These are phyloP conservation scores for Dolichopus griseipennis DNA, from an alignment of 2,888 invertebrate species.

Conservation along the genomic window DNA sequence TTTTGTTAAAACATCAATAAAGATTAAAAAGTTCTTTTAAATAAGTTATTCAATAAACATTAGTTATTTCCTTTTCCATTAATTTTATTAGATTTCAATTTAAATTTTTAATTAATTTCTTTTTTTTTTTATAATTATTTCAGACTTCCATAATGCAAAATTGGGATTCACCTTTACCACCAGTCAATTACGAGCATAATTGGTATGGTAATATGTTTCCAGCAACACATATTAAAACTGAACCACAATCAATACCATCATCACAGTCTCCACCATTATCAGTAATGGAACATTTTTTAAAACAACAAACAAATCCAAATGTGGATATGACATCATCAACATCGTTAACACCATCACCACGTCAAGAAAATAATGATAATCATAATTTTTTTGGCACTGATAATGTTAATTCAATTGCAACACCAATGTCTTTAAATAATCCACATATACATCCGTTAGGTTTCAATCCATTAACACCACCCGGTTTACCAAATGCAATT, in stretches of 20 bases:
- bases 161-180: conserved; percentile 37
- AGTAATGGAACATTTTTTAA: conserved; percentile 36
- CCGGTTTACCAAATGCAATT: conserved; percentile 45
- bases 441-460: conserved; percentile 44
- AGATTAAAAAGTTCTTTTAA: too few species aligned
- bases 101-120: too few species aligned
- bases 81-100: too few species aligned
- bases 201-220: conserved; percentile 41
- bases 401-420: neutral
- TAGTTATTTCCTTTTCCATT: too few species aligned
- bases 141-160: conserved; percentile 35
- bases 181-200: conserved; percentile 37
- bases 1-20: too few species aligned
- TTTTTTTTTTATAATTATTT: neutral
- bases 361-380: conserved; percentile 41
- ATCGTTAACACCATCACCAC: conserved; percentile 45
- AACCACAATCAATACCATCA: conserved; percentile 25
- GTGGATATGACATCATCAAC: conserved; percentile 26
- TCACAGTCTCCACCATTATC: conserved; percentile 24
- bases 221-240: conserved; percentile 35
- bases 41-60: too few species aligned
- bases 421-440: neutral
- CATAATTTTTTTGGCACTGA: conserved; percentile 23
- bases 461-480: conserved; percentile 55
- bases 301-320: conserved; percentile 29